Percentiles rank a stretch among this genome's conserved stretches.
phyloP scores from a whole-genome alignment of 2,888 invertebrate species.

The Microctonus brassicae region DNA sequence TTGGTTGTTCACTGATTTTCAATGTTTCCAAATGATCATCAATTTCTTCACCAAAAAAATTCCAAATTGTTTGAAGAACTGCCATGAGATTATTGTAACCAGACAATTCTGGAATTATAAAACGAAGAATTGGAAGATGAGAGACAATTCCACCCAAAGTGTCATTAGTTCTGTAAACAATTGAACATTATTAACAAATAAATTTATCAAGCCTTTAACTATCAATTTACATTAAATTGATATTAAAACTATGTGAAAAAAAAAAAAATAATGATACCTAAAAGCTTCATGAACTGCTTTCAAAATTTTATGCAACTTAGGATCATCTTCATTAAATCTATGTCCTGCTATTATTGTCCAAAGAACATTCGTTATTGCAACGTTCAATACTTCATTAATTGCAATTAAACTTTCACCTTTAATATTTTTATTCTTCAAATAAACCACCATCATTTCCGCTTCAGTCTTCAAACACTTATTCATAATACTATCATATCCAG shows the following conservation, averaged over 20 bases:
- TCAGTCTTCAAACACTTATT: slow-evolving; percentile 75
- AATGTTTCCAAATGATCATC: slow-evolving; percentile 53
- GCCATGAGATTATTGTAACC: slow-evolving; percentile 74
- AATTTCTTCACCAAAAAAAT: slow-evolving; percentile 72
- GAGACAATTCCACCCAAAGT: slow-evolving; percentile 80
- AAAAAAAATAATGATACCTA: slow-evolving; percentile 55
- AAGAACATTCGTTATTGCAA: slow-evolving; percentile 77
- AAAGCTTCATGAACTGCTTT: slow-evolving; percentile 76
- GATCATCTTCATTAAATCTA: slow-evolving; percentile 76
- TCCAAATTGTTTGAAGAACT: slow-evolving; percentile 72
- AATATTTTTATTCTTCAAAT: slow-evolving; percentile 62
- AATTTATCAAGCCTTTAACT: no score
- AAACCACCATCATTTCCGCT: slow-evolving; percentile 71
- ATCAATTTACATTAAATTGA: slow-evolving; percentile 3
- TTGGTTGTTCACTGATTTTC: slow-evolving; percentile 49
- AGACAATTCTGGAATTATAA: slow-evolving; percentile 75
- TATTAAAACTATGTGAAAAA: neutral
- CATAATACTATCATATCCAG: slow-evolving; percentile 75
- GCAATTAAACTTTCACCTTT: slow-evolving; percentile 66
- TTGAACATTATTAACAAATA: slow-evolving; percentile 66
- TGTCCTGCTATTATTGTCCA: slow-evolving; percentile 81
- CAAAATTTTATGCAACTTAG: slow-evolving; percentile 72
- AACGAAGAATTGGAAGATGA: slow-evolving; percentile 78
- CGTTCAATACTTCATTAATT: slow-evolving; percentile 73
- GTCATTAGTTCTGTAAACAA: slow-evolving; percentile 70